A percentile compares a stretch with the other conserved stretches of the same genome.
Conservation (phyloP, 2,113 vertebrate genomes). For the Hippolais icterina region DNA sequence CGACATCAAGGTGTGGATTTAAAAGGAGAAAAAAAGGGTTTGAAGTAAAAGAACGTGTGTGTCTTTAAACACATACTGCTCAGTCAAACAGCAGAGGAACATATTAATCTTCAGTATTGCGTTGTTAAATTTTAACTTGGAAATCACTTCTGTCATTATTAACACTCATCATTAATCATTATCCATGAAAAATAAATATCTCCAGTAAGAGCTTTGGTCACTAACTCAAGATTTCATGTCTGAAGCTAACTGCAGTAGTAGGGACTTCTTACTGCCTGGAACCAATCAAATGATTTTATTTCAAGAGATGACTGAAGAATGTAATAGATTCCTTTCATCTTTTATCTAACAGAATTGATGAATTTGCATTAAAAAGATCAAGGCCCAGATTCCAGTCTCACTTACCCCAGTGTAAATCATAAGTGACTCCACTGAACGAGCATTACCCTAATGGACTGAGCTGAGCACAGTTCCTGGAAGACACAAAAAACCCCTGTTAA, state of each 20-base stretch:
- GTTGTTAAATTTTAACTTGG: not conserved
- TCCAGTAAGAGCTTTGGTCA: not conserved
- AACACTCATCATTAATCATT: not conserved
- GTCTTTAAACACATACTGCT: not conserved
- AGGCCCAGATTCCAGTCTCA: not conserved
- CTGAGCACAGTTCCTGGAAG: not conserved
- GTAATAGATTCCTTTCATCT: constrained; percentile 20
- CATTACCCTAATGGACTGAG: not conserved
- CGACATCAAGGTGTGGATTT: not conserved
- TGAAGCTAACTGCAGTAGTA: not conserved
- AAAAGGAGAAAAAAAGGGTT: not conserved
- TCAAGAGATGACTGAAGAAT: constrained; percentile 5
- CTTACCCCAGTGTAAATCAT: not conserved
- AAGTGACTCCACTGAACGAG: not conserved
- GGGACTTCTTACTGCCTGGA: not conserved
- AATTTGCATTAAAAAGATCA: constrained; percentile 42
- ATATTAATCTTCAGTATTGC: not conserved
- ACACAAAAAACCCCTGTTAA: not conserved
- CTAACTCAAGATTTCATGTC: not conserved
- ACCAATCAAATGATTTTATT: not conserved
- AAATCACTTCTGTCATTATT: not conserved
- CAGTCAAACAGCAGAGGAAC: not conserved
- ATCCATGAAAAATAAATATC: not conserved
- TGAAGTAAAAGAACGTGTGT: not conserved
- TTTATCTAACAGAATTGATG: constrained; percentile 36